Evolutionary conservation across 2,888 invertebrate species (phyloP), one percentile per base, ranked within the genome.

Genomic region (Ernsta delagoae): DNA sequence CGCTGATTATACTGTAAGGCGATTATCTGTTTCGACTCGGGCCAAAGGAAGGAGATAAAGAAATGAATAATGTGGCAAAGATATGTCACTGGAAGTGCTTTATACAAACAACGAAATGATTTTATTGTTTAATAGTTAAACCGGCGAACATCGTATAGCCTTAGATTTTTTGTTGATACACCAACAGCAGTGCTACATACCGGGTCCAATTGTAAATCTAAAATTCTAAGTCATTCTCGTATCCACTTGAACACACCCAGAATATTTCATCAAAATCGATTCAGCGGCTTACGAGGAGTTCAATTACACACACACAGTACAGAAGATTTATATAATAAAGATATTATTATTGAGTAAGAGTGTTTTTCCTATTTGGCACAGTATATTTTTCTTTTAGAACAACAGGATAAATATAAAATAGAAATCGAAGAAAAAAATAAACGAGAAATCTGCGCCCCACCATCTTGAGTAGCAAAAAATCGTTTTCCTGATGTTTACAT

Each of bases 401-500:
- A 12, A 61, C 9, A 61, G 12, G 48, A 39, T 62, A 41, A 50
- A 12, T 8, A 36, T 36, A 12, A 62, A 36, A 12, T 3, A 59
- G 39, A 7, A 39, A 59, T 11, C n/a, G 24, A 53, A 59, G 31
- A 66, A 66, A 66, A 36, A 31, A 36, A 34, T 36, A 59, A 66
- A 53, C 41, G 41, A 53, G 54, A 60, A 60, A 67, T 67, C 60
- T 36, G 54, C 16, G 59, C 66, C 43, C 36, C 54, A 43, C 53
- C 31, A 45, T 60, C 43, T 45, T 54, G 43, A 41, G 45, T 11
- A 34, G 67, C 67, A 67, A 67, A 67, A 66, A 67, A 67, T 56
- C 67, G 56, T 53, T 67, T 67, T 54, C 63, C 45, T 67, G 54
- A 67, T 67, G 61, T 67, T 67, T 61, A 48, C 67, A 53, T 53